These are phyloP conservation scores for Perccottus glenii DNA, from an alignment of 2,113 vertebrate species.

Conservation along the genomic window DNA sequence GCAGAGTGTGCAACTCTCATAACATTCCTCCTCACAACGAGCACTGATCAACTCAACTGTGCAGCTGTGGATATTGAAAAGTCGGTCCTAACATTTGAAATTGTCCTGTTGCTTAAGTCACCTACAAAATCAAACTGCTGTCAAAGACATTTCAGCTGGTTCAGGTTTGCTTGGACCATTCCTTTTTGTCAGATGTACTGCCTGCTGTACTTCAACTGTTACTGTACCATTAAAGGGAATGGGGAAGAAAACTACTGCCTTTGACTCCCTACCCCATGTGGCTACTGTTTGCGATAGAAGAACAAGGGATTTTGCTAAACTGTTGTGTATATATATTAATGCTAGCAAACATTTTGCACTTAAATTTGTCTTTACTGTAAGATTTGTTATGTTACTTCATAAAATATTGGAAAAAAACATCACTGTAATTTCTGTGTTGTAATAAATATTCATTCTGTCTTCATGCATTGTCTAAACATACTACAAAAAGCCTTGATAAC, in stretches of 20 bases:
- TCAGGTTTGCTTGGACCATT: constrained; percentile 41
- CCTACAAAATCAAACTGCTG: constrained; percentile 52
- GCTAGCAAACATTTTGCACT: constrained; percentile 85
- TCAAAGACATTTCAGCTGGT: constrained; percentile 41
- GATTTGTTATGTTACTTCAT: constrained; percentile 71
- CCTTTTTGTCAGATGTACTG: constrained; percentile 29
- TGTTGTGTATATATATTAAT: constrained; percentile 73
- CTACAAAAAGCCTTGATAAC: constrained; percentile 31
- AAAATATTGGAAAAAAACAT: constrained; percentile 64
- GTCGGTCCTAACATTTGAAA: constrained; percentile 26
- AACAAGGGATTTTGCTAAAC: constrained; percentile 74
- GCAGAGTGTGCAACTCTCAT: constrained; percentile 70
- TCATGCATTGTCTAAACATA: background rate
- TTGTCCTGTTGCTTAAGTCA: constrained; percentile 2
- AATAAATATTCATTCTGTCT: constrained; percentile 74
- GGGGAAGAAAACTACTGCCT: constrained; percentile 75
- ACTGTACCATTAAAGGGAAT: constrained; percentile 70
- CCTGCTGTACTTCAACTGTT: constrained; percentile 73
- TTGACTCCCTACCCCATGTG: constrained; percentile 54
- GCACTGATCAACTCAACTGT: constrained; percentile 68
- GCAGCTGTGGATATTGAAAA: constrained; percentile 21
- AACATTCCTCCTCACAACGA: constrained; percentile 67
- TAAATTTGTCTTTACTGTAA: constrained; percentile 79
- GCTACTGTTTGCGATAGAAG: constrained; percentile 80
- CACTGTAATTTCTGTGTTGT: constrained; percentile 75